Evolutionary conservation across 2,888 invertebrate species (phyloP).

Genomic region (Gandaritis pyraliata): DNA sequence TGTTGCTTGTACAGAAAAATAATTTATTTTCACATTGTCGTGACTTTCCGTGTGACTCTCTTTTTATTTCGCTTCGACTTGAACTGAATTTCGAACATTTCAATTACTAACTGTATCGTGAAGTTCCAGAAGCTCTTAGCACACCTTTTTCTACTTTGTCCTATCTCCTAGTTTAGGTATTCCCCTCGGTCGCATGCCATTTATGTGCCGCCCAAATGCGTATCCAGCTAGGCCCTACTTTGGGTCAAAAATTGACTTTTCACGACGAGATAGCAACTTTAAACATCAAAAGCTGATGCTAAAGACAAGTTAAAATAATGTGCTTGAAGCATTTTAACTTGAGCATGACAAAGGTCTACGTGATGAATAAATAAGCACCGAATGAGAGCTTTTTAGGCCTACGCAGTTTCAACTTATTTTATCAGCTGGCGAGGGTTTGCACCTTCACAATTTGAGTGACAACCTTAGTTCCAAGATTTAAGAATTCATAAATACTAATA

Average conservation of each 20-base stretch:
- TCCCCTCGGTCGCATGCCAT: too few relatives aligned
- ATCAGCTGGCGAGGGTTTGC: constrained; percentile 8
- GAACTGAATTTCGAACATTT: constrained; percentile 4
- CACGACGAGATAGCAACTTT: background rate
- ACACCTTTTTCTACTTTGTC: background rate
- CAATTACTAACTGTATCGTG: constrained; percentile 10
- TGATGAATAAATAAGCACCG: constrained; percentile 23
- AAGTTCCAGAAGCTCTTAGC: constrained; percentile 6
- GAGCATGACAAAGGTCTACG: constrained; percentile 21
- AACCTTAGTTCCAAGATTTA: background rate
- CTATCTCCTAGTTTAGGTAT: background rate
- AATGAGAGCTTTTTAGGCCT: constrained; percentile 27
- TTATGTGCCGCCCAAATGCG: too few relatives aligned
- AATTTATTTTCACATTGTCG: background rate
- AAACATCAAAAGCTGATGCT: background rate
- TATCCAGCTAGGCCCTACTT: too few relatives aligned
- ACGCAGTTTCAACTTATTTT: constrained; percentile 22
- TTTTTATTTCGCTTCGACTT: constrained; percentile 2
- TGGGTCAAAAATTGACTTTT: too few relatives aligned
- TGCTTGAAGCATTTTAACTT: constrained; percentile 13
- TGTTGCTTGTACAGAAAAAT: too few relatives aligned
- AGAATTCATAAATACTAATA: background rate
- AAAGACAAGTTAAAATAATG: constrained; percentile 5
- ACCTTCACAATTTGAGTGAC: background rate
- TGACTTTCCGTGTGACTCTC: background rate